Base-by-base conservation (phyloP, 2,797 vertebrate genomes). In the Myioborus melanocephalus region DNA sequence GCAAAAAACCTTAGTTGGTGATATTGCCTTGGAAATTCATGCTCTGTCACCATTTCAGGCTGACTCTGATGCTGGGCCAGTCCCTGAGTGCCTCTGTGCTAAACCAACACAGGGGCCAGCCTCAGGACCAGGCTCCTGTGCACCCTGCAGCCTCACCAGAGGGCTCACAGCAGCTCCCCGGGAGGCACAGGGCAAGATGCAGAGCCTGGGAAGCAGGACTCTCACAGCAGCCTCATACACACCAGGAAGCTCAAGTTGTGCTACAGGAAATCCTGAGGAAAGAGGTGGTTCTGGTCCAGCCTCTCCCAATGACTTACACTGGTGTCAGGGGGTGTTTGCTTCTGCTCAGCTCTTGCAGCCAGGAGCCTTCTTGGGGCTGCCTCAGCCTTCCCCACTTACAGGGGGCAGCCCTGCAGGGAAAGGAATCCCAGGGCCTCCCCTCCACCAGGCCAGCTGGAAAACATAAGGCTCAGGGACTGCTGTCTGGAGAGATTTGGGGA, bases 181-280 rank as follows among this genome's bases (percentile, higher is more conserved):
- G 79, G 60, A 79, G n/a, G 47, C 8, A 27, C 20, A 14, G 7
- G 34, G 60, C 28, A 64, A 81, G 72, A 43, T 21, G 39, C 10
- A 53, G 72, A 41, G 27, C 41, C 19, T 68, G 60, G 68, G 56
- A 91, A 87, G 37, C 24, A 69, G 71, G 18, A 32, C 53, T 86
- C n/a, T 8, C 52, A 15, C 26, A 61, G 43, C 83, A 75, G 46
- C 27, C 26, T 50, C 34, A 49, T 30, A 46, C 1, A 2, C 8
- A 10, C 13, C 8, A 59, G 66, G 75, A 84, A 89, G 50, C 73
- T 81, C 81, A 64, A 83, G 50, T 1, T 84, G 76, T 16, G 61
- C 46, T 86, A 26, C 83, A 89, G 89, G 81, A 94, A 68, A 86
- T 59, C 69, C 86, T 81, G 69, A 89, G 90, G 78, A 91, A 95